Percentiles rank a stretch among this genome's conserved stretches.
Evolutionary conservation across 2,888 invertebrate genomes (phyloP).

Genomic region (Boloria selene): DNA sequence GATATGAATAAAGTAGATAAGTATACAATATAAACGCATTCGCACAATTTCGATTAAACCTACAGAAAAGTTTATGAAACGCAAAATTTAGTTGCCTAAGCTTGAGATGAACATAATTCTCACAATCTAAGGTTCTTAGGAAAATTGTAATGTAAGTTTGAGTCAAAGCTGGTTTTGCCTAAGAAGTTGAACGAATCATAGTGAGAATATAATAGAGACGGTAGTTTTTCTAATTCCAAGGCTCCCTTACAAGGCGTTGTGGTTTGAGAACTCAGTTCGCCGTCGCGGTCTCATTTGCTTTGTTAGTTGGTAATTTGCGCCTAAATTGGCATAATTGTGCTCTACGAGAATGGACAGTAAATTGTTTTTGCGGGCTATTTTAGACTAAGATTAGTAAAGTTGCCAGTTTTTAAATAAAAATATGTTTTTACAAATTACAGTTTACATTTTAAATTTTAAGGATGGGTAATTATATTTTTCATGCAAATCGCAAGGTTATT

Average conservation of each 20-base stretch:
- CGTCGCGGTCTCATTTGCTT: constrained; percentile 58
- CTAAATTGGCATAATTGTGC: constrained; percentile 52
- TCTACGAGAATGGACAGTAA: constrained; percentile 29
- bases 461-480: too few species aligned
- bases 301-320: constrained; percentile 57
- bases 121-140: constrained; percentile 4
- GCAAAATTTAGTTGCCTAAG: not conserved
- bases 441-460: too few species aligned
- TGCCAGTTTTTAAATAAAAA: too few species aligned
- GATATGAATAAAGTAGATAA: too few species aligned
- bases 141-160: constrained; percentile 17
- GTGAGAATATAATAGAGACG: constrained; percentile 25
- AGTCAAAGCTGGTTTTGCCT: constrained; percentile 19
- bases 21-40: not conserved
- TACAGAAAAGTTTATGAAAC: not conserved
- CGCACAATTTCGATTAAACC: not conserved
- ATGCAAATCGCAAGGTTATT: too few species aligned
- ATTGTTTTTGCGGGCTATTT: constrained; percentile 20
- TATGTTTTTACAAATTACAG: too few species aligned
- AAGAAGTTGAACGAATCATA: constrained; percentile 29
- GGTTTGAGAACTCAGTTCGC: constrained; percentile 50
- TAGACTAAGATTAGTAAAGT: constrained; percentile 7
- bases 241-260: constrained; percentile 59
- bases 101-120: not conserved
- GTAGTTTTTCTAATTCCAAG: constrained; percentile 49